A percentile compares a stretch with the other conserved stretches of the same genome.
phyloP scores from a whole-genome alignment of 1,140 invertebrate species.

The Limonius californicus region DNA sequence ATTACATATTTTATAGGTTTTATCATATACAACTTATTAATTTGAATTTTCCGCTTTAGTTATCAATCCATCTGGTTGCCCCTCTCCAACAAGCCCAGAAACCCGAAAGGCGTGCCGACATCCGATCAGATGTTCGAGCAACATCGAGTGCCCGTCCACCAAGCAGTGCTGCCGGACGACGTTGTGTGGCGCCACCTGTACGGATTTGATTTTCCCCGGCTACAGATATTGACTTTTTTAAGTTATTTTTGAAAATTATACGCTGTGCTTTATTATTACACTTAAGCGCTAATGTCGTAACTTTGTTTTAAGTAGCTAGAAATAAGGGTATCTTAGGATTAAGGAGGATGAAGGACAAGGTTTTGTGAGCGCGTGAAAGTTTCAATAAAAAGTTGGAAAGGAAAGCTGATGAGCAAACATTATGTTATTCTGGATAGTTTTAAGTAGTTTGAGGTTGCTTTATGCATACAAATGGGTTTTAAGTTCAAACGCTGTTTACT shows the following conservation, averaged over 20 bases:
- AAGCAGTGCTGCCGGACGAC: slow-evolving; percentile 23
- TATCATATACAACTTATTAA: neutral
- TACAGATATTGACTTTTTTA: neutral
- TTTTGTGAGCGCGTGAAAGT: too few relatives aligned
- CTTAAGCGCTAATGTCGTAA: too few relatives aligned
- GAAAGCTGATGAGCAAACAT: too few relatives aligned
- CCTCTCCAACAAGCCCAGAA: slow-evolving; percentile 27
- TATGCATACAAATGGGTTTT: too few relatives aligned
- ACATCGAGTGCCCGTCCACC: slow-evolving; percentile 16
- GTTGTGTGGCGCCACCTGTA: slow-evolving; percentile 21
- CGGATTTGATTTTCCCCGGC: neutral
- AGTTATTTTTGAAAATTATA: too few relatives aligned
- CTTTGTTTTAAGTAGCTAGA: too few relatives aligned
- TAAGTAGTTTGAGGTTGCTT: too few relatives aligned
- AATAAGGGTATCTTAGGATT: too few relatives aligned
- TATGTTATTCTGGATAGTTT: too few relatives aligned
- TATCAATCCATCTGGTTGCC: slow-evolving; percentile 26
- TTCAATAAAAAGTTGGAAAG: too few relatives aligned
- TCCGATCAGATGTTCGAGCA: slow-evolving; percentile 18
- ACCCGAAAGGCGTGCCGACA: slow-evolving; percentile 16
- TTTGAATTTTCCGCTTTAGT: slow-evolving; percentile 18
- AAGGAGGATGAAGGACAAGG: too few relatives aligned
- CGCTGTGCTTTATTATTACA: too few relatives aligned
- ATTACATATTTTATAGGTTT: neutral
- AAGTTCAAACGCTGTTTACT: neutral